Evolutionary conservation across 2,888 invertebrate species (phyloP).

Genomic region (Quadroppia sp.): DNA sequence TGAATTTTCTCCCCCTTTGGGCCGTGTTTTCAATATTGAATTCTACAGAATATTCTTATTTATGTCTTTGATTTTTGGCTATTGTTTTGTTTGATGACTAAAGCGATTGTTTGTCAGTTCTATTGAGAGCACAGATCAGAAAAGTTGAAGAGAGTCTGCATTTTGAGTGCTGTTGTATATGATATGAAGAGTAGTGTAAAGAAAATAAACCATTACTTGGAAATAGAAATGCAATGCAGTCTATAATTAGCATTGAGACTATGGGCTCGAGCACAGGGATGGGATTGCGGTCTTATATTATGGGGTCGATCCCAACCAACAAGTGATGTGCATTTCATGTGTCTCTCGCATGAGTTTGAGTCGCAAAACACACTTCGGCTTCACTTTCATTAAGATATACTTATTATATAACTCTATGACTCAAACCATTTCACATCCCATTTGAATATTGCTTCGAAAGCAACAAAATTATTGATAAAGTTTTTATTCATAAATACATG

Average conservation of each 20-base stretch:
- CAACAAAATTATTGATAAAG: neutral
- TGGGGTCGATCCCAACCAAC: conserved; percentile 2
- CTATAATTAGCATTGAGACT: conserved; percentile 12
- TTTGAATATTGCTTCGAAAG: neutral
- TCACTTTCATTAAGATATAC: neutral
- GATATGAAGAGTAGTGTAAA: neutral
- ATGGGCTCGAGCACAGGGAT: neutral
- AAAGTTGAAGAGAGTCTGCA: conserved; percentile 6
- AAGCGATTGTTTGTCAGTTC: neutral
- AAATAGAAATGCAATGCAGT: neutral
- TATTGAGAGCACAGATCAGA: conserved; percentile 13
- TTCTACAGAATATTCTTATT: neutral
- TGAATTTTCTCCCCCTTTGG: neutral
- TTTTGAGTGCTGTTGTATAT: neutral
- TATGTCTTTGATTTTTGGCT: neutral
- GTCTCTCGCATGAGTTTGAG: conserved; percentile 5
- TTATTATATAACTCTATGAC: conserved; percentile 10
- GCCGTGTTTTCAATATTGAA: neutral
- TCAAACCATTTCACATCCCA: neutral
- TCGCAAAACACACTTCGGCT: neutral
- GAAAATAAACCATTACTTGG: conserved; percentile 28
- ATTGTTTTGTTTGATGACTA: neutral
- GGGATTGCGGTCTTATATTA: neutral
- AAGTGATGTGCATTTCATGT: neutral
- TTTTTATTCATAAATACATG: neutral